Conservation (phyloP, 2,113 vertebrate species). For the Theropithecus gelada region DNA sequence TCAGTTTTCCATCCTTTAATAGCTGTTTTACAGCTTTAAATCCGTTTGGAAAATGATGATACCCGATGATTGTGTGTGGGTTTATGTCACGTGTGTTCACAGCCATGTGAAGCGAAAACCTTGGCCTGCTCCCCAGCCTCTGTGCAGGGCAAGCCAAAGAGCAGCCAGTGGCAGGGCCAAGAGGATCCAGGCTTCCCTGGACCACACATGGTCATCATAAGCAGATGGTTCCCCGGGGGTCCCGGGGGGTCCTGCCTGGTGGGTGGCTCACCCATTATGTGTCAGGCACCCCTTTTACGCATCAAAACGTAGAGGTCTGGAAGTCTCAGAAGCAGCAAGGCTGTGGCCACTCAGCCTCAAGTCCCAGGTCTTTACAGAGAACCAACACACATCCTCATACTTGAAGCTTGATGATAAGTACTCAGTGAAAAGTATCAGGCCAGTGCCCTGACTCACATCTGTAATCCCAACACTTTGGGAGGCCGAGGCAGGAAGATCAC, state of each 20-base stretch:
- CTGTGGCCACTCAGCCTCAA: neutral
- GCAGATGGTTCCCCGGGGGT: rapidly evolving
- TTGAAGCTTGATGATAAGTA: neutral
- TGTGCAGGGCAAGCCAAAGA: neutral
- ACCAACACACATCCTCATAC: neutral
- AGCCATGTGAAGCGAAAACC: neutral
- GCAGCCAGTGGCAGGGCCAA: neutral
- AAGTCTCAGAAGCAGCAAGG: neutral
- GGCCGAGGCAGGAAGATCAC: too few relatives aligned
- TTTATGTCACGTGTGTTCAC: rapidly evolving
- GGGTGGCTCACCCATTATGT: too few relatives aligned
- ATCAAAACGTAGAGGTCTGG: neutral
- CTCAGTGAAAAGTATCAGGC: neutral
- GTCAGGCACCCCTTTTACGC: neutral
- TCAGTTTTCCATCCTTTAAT: neutral
- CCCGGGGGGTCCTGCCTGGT: neutral
- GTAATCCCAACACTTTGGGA: too few relatives aligned
- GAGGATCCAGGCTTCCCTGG: neutral
- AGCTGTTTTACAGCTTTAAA: neutral
- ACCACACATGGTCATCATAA: rapidly evolving
- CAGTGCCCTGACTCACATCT: too few relatives aligned
- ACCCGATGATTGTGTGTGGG: rapidly evolving
- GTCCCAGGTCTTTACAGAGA: neutral
- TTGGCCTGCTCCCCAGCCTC: rapidly evolving
- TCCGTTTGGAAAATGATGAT: rapidly evolving